phyloP scores from a whole-genome alignment of 1,140 invertebrate genomes.

The Macrobrachium nipponense region DNA sequence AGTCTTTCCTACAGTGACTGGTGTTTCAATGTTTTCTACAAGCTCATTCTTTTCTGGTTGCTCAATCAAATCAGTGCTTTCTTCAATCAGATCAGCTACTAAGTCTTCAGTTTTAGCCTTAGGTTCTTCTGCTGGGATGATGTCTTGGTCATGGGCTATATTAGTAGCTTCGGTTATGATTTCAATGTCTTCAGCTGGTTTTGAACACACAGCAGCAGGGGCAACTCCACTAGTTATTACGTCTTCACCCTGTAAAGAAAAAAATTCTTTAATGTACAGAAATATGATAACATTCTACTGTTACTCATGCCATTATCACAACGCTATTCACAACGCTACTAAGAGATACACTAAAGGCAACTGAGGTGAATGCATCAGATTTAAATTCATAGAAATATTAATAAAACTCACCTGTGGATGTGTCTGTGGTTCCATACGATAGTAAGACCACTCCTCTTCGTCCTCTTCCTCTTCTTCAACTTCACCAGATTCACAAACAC shows the following conservation, averaged over 20 bases:
- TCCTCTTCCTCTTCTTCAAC: slow-evolving; percentile 60
- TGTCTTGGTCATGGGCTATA: not conserved
- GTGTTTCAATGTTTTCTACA: too few species aligned
- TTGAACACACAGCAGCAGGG: not conserved
- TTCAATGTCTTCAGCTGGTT: not conserved
- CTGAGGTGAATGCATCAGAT: too few species aligned
- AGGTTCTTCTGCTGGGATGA: not conserved
- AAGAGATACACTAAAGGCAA: too few species aligned
- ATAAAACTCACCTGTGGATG: slow-evolving; percentile 35
- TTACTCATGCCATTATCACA: too few species aligned
- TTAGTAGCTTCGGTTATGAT: not conserved
- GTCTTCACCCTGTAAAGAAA: slow-evolving; percentile 46
- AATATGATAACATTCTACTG: not conserved
- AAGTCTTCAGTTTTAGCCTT: too few species aligned
- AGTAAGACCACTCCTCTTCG: slow-evolving; percentile 61
- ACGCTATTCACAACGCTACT: too few species aligned
- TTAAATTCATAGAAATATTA: not conserved
- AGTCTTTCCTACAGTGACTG: too few species aligned
- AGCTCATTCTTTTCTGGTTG: too few species aligned
- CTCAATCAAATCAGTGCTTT: too few species aligned
- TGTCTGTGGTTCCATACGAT: slow-evolving; percentile 55
- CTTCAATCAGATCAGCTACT: too few species aligned
- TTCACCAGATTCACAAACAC: slow-evolving; percentile 57
- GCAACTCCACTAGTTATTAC: slow-evolving; percentile 24
- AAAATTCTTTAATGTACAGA: not conserved